Base-by-base conservation (phyloP, 2,113 vertebrate species). In the Chaetops frenatus region DNA sequence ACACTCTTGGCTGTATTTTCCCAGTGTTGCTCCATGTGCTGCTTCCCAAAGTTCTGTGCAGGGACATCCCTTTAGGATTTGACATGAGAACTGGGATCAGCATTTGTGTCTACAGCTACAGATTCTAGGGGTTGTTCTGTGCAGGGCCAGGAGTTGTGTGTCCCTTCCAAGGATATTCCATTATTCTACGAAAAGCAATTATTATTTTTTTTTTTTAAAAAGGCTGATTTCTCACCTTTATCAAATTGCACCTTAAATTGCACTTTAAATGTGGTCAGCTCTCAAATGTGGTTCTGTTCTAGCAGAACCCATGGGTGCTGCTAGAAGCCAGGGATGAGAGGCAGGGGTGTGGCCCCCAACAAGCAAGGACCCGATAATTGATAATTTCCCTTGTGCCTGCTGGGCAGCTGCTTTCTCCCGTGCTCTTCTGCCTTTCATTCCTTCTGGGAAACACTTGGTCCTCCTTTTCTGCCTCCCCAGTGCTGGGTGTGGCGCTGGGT, bases 1-100 rank as follows among this genome's bases (percentile, higher is more conserved):
- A 23, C 1, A 0, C 9, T 60, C 22, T 3, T 56, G 50, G 50
- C 64, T 10, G 0, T 64, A 1, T 70, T 65, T 84, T 33, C 45
- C 40, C 54, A 27, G 27, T 2, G 1, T 35, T 28, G 40, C 44
- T 84, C 69, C 27, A 6, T 1, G 33, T n/a, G 35, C 58, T 45
- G 53, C 57, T 62, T 48, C 54, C 47, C 2, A 2, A 31, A 10
- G 18, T 40, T 45, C 45, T 27, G 33, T 9, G 4, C 2, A 3
- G 50, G 35, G 53, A 12, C 21, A 33, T 47, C 23, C 82, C 40
- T 2, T 18, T 4, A 27, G 29, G 60, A 20, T 77, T 79, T 67
- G 36, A 27, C 7, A 5, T 11, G 29, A 58, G 47, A 62, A 33
- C 7, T 3, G 3, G 44, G 48, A 58, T 64, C 40, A 47, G 13